These are phyloP conservation scores for Elymnias hypermnestra DNA, from an alignment of 1,140 invertebrate genomes.

Conservation along the genomic window DNA sequence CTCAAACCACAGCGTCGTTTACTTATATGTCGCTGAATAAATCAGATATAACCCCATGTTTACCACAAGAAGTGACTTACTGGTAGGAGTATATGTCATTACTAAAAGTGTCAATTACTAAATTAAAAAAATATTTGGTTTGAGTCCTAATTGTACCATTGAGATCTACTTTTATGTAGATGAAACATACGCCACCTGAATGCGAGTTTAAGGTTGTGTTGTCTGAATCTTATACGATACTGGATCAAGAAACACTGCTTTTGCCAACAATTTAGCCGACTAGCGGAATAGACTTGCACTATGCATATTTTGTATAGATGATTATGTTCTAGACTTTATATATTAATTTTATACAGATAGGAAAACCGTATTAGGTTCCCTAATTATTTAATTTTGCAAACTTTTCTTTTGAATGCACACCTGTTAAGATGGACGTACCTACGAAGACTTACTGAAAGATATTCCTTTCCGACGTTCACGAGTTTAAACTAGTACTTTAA, in stretches of 20 bases:
- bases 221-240: neutral
- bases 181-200: too few species aligned
- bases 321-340: constrained; percentile 6
- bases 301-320: constrained; percentile 3
- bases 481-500: too few species aligned
- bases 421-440: constrained; percentile 1
- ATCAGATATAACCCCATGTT: too few species aligned
- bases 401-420: constrained; percentile 3
- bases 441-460: too few species aligned
- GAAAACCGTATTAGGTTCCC: neutral
- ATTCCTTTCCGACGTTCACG: too few species aligned
- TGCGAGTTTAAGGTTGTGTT: too few species aligned
- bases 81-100: too few species aligned
- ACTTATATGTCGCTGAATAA: neutral
- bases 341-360: neutral
- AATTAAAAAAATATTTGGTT: too few species aligned
- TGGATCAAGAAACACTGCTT: constrained; percentile 7
- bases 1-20: neutral
- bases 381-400: constrained; percentile 1
- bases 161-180: too few species aligned
- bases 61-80: too few species aligned
- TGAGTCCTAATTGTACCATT: too few species aligned
- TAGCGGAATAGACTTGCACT: constrained; percentile 7
- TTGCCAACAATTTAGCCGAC: constrained; percentile 2
- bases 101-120: too few species aligned